Conservation (phyloP, 2,797 vertebrate species). For the Anguilla obscura region DNA sequence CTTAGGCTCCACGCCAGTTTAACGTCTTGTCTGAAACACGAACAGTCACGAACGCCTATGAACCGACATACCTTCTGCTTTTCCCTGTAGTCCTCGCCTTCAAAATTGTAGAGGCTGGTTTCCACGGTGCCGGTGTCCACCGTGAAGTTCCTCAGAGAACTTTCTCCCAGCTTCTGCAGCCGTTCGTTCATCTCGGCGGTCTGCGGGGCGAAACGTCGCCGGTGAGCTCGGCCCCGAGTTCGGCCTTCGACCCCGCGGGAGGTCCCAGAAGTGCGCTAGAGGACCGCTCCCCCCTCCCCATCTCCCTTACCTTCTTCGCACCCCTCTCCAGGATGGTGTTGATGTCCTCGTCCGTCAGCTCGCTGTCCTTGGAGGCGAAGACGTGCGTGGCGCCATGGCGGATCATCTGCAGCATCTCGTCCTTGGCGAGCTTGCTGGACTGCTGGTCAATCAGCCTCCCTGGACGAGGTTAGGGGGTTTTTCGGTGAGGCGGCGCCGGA, state of each 20-base stretch:
- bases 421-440: conserved; percentile 94
- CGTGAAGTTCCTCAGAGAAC: conserved; percentile 94
- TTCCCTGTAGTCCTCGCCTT: conserved; percentile 98
- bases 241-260: neutral
- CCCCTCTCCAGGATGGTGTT: conserved; percentile 93
- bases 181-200: conserved; percentile 97
- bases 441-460: conserved; percentile 95
- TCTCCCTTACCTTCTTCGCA: conserved; percentile 88
- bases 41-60: neutral
- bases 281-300: conserved; percentile 63
- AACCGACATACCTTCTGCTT: conserved; percentile 90
- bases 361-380: conserved; percentile 98
- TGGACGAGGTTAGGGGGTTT: conserved; percentile 70
- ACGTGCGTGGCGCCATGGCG: conserved; percentile 96
- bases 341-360: conserved; percentile 98
- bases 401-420: conserved; percentile 99
- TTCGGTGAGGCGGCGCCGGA: conserved; percentile 62
- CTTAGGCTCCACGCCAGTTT: neutral
- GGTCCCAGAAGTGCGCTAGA: neutral
- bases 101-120: conserved; percentile 95
- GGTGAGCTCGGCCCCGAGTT: neutral
- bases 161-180: conserved; percentile 90
- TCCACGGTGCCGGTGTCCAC: conserved; percentile 86
- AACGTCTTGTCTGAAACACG: neutral
- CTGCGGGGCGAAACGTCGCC: conserved; percentile 58